Percentiles rank a stretch among this genome's conserved stretches.
Conservation (phyloP, 2,797 vertebrate genomes). For the Jordanella pulchra region DNA sequence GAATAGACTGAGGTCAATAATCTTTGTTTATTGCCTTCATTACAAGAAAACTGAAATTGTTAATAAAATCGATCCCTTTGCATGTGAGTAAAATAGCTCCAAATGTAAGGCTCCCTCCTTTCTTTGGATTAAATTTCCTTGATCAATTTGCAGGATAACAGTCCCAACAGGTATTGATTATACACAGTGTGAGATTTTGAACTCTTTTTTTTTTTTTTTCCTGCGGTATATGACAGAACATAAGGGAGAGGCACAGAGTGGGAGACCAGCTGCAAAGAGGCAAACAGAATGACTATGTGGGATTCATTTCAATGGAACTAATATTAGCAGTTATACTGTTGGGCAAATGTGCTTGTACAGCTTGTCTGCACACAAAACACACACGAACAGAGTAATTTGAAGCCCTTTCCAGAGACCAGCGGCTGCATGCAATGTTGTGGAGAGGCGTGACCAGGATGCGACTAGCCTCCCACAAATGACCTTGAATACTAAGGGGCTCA, state of each 20-base stretch:
- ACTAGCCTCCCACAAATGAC: conserved; percentile 47
- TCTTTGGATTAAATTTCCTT: conserved; percentile 41
- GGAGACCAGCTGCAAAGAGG: conserved; percentile 24
- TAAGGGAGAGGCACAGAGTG: background rate
- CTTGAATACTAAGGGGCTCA: conserved; percentile 61
- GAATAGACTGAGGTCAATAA: conserved; percentile 68
- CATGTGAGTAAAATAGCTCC: conserved; percentile 41
- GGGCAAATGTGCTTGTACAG: conserved; percentile 8
- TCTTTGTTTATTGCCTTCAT: conserved; percentile 69
- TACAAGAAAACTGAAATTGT: conserved; percentile 60
- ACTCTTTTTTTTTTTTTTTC: conserved; percentile 3
- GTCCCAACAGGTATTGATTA: conserved; percentile 59
- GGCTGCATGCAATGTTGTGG: conserved; percentile 59
- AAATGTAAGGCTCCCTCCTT: conserved; percentile 38
- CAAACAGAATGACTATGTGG: conserved; percentile 41
- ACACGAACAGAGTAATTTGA: conserved; percentile 31
- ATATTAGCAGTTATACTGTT: conserved; percentile 37
- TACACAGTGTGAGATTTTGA: conserved; percentile 38
- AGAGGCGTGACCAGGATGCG: conserved; percentile 55
- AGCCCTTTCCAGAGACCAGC: conserved; percentile 62
- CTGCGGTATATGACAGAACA: conserved; percentile 29
- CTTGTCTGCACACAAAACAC: background rate
- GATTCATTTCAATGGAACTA: conserved; percentile 50
- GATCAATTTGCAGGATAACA: conserved; percentile 51
- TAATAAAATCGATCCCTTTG: conserved; percentile 61